Evolutionary conservation across 1,140 invertebrate genomes (phyloP).

Genomic region (Chymomyza costata): DNA sequence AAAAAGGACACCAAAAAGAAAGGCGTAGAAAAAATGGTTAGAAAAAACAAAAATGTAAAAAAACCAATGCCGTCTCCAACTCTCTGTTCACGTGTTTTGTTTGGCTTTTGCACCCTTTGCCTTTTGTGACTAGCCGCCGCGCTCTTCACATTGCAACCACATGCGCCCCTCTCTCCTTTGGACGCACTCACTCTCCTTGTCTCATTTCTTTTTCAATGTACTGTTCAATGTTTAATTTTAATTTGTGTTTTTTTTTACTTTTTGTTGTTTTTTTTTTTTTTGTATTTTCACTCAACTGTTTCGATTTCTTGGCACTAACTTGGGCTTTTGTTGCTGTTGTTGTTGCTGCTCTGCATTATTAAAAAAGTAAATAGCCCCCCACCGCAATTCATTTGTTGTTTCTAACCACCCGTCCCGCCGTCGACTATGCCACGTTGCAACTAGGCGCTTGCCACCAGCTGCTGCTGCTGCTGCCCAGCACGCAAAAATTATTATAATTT

Average conservation of each 20-base stretch:
- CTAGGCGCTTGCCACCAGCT: neutral
- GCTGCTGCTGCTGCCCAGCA: conserved; percentile 43
- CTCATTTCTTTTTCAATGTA: neutral
- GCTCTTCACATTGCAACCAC: neutral
- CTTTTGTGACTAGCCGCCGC: too few relatives aligned
- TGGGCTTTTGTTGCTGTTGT: conserved; percentile 13
- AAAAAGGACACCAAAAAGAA: too few relatives aligned
- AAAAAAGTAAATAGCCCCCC: conserved; percentile 56
- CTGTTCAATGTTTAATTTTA: conserved; percentile 49
- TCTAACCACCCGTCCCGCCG: neutral
- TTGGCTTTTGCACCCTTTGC: conserved; percentile 38
- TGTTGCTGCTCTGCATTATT: conserved; percentile 51
- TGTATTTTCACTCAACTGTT: conserved; percentile 28
- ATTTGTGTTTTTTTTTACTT: conserved; percentile 38
- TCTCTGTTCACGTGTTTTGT: too few relatives aligned
- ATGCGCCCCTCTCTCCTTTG: conserved; percentile 6
- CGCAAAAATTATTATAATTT: conserved; percentile 65
- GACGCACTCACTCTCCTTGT: conserved; percentile 1
- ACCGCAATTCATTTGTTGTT: too few relatives aligned
- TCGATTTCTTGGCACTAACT: conserved; percentile 46
- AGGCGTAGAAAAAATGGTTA: too few relatives aligned
- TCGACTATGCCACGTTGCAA: neutral
- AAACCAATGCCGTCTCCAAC: too few relatives aligned
- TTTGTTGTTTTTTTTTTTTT: too few relatives aligned
- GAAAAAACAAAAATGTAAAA: too few relatives aligned